phyloP scores from a whole-genome alignment of 2,797 vertebrate genomes.

The Acrossocheilus fasciatus region DNA sequence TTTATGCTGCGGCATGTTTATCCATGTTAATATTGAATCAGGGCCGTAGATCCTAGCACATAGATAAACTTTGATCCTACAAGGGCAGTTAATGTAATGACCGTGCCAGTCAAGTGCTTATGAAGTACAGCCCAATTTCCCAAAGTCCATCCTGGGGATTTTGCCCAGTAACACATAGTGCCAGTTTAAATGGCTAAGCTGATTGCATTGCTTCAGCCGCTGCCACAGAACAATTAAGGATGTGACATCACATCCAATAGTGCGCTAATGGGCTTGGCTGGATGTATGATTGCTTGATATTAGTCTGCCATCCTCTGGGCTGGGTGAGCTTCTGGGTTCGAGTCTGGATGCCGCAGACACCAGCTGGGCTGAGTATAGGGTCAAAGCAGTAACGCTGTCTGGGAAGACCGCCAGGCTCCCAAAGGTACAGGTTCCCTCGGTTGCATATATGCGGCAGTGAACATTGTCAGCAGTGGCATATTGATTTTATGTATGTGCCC shows the following conservation, averaged over 20 bases:
- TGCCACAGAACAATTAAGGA: constrained; percentile 66
- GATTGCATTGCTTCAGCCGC: constrained; percentile 65
- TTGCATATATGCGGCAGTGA: constrained; percentile 33
- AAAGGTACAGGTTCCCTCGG: constrained; percentile 39
- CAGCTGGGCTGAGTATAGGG: constrained; percentile 36
- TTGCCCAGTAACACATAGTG: constrained; percentile 51
- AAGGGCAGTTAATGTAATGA: constrained; percentile 64
- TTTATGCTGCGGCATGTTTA: constrained; percentile 55
- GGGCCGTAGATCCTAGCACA: constrained; percentile 57
- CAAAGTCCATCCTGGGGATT: constrained; percentile 61
- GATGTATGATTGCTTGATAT: constrained; percentile 54
- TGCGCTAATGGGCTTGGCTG: constrained; percentile 60
- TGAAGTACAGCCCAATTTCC: constrained; percentile 57
- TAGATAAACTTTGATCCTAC: constrained; percentile 66
- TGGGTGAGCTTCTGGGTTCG: constrained; percentile 10
- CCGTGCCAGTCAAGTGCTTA: constrained; percentile 58
- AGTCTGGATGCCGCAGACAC: constrained; percentile 21
- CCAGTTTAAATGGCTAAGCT: constrained; percentile 62
- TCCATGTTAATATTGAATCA: constrained; percentile 62
- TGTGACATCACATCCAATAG: constrained; percentile 63
- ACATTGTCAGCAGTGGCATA: constrained; percentile 47
- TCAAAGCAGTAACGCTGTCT: constrained; percentile 29
- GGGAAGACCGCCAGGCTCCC: constrained; percentile 34
- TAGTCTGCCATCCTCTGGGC: constrained; percentile 41
- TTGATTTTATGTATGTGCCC: constrained; percentile 53